Conservation (phyloP, 1,140 invertebrate genomes). For the Adoxophyes honmai region DNA sequence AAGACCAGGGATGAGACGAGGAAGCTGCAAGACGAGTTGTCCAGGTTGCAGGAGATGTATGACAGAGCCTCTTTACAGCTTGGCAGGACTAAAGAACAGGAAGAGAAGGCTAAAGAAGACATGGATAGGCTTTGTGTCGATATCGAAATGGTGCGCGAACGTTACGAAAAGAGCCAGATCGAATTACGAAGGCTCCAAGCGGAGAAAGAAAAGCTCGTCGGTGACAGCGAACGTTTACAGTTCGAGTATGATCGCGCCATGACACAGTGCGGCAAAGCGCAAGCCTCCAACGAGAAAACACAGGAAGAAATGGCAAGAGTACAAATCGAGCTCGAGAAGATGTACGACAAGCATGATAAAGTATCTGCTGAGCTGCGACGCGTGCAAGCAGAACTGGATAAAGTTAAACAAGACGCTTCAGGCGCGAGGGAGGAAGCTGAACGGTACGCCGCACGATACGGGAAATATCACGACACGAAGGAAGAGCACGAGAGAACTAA, state of each 20-base stretch:
- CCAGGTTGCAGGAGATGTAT: conserved; percentile 91
- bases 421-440: conserved; percentile 84
- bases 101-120: conserved; percentile 94
- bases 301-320: conserved; percentile 92
- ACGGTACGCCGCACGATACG: conserved; percentile 84
- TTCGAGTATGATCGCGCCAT: conserved; percentile 92
- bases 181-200: conserved; percentile 88
- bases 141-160: conserved; percentile 91
- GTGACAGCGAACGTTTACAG: conserved; percentile 89
- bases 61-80: conserved; percentile 90
- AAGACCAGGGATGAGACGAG: conserved; percentile 92
- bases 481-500: conserved; percentile 89
- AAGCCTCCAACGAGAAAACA: conserved; percentile 89
- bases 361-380: conserved; percentile 88
- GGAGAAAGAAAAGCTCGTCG: conserved; percentile 91
- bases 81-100: conserved; percentile 90
- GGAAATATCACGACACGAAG: conserved; percentile 89
- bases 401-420: conserved; percentile 83
- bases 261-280: conserved; percentile 89
- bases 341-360: conserved; percentile 93
- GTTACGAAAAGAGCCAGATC: conserved; percentile 92
- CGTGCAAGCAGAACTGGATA: conserved; percentile 86
- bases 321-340: conserved; percentile 92
- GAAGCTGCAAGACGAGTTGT: conserved; percentile 90
- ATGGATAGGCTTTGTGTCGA: conserved; percentile 88